These are phyloP conservation scores for Saccostrea cuccullata DNA, from an alignment of 1,140 invertebrate species.

Conservation along the genomic window DNA sequence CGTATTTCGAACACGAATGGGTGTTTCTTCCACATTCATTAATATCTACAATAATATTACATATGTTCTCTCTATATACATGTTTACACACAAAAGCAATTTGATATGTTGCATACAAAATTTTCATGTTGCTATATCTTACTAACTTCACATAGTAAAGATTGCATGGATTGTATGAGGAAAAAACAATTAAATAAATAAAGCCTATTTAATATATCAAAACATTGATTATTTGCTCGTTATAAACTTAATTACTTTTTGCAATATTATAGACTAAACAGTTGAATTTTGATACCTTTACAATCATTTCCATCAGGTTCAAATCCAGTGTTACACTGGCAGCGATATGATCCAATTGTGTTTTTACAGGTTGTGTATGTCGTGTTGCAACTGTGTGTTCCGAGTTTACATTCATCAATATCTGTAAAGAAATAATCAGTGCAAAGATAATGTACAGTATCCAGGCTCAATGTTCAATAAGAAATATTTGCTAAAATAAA, in stretches of 20 bases:
- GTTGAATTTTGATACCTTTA: not conserved
- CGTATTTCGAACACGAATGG: slow-evolving; percentile 3
- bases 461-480: no score
- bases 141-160: no score
- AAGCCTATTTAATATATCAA: no score
- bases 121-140: no score
- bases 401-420: not conserved
- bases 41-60: not conserved
- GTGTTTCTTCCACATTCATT: slow-evolving; percentile 15
- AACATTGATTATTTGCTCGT: no score
- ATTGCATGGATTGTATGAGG: not conserved
- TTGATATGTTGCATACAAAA: no score
- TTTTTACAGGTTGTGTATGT: not conserved
- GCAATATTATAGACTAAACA: not conserved
- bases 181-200: not conserved
- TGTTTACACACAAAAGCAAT: no score
- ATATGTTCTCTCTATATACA: not conserved
- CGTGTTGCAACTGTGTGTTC: not conserved
- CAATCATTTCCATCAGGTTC: not conserved
- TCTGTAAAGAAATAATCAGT: not conserved
- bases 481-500: no score
- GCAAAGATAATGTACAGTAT: no score
- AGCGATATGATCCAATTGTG: not conserved
- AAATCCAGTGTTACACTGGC: not conserved
- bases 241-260: no score